Conservation (phyloP, 2,797 vertebrate genomes). For the Sciurus carolinensis region DNA sequence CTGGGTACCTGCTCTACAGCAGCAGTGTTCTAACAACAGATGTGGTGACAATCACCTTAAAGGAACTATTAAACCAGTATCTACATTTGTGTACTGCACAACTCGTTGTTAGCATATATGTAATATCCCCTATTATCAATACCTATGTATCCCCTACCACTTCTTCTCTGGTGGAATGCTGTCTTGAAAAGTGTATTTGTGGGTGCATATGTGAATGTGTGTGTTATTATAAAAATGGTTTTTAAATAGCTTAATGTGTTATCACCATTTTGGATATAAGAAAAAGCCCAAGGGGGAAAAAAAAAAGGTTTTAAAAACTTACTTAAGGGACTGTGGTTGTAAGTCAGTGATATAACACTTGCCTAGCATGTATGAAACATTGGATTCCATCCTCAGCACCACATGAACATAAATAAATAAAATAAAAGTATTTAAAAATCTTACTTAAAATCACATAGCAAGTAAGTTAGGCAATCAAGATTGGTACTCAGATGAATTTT, state of each 20-base stretch:
- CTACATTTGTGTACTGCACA: background rate
- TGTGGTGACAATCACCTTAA: background rate
- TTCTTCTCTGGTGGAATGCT: background rate
- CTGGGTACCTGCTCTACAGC: background rate
- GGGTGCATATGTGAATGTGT: background rate
- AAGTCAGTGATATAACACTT: too few species aligned
- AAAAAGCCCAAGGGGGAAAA: background rate
- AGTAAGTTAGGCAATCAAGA: background rate
- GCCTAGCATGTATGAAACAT: too few species aligned
- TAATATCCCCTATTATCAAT: background rate
- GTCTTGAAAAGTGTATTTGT: background rate
- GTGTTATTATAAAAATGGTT: background rate
- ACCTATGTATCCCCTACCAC: background rate
- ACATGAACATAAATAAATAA: too few species aligned
- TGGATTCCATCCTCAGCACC: too few species aligned
- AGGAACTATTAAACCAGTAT: background rate
- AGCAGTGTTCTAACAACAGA: background rate
- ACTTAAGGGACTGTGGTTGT: background rate
- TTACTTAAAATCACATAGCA: background rate
- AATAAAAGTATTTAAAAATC: too few species aligned
- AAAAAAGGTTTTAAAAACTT: background rate
- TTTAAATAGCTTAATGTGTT: background rate
- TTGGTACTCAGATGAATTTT: background rate
- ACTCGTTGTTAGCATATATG: background rate
- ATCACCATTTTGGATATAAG: background rate